These are phyloP conservation scores for Macheiramphus alcinus DNA, from an alignment of 2,113 vertebrate species.

Conservation along the genomic window DNA sequence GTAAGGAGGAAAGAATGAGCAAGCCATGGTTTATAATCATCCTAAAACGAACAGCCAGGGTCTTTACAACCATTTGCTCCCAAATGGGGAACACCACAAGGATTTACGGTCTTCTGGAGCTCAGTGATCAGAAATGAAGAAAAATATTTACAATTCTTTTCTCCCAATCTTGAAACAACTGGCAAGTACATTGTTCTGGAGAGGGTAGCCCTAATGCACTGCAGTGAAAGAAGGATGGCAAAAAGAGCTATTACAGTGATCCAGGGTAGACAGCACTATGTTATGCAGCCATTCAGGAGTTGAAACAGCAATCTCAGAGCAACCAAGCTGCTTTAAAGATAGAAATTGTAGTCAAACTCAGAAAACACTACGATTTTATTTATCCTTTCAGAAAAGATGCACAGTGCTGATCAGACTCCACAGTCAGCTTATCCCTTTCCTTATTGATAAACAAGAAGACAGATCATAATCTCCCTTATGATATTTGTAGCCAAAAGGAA, in stretches of 20 bases:
- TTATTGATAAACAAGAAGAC: constrained; percentile 61
- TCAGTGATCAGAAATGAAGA: background rate
- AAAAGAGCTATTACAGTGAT: constrained; percentile 27
- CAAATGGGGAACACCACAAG: constrained; percentile 18
- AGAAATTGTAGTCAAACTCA: constrained; percentile 62
- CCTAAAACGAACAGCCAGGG: background rate
- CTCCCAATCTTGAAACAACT: background rate
- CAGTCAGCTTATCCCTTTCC: constrained; percentile 49
- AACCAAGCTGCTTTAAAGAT: constrained; percentile 62
- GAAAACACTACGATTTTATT: constrained; percentile 67
- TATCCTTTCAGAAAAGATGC: constrained; percentile 67
- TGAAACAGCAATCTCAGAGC: constrained; percentile 59
- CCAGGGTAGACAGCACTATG: constrained; percentile 3
- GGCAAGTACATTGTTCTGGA: background rate
- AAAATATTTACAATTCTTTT: constrained; percentile 36
- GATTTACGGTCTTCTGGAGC: constrained; percentile 29
- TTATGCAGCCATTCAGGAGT: constrained; percentile 16
- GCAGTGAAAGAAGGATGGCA: constrained; percentile 35
- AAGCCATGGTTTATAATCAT: background rate
- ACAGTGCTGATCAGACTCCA: constrained; percentile 60
- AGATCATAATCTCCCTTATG: constrained; percentile 49
- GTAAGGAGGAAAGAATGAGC: background rate
- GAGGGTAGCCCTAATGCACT: constrained; percentile 9
- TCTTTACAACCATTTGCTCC: background rate
- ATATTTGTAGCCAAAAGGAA: constrained; percentile 47